Conservation (phyloP, 2,797 vertebrate genomes). For the Phrynocephalus guinanensis region DNA sequence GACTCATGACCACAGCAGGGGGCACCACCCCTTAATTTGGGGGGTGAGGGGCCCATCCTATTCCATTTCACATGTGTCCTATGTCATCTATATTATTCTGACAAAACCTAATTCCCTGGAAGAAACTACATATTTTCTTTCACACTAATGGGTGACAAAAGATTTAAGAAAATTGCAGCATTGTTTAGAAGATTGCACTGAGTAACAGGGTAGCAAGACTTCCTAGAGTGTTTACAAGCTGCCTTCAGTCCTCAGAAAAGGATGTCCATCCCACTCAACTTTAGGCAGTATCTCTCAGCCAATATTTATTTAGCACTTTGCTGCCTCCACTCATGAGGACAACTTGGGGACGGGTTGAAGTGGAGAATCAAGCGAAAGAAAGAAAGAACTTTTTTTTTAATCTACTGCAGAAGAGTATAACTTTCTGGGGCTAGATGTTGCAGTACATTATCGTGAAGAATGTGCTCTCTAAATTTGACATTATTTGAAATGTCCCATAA, state of each 20-base stretch:
- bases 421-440: constrained; percentile 38
- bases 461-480: constrained; percentile 23
- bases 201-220: not conserved
- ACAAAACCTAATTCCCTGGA: not conserved
- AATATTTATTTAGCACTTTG: too few relatives aligned
- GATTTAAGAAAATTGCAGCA: not conserved
- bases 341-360: not conserved
- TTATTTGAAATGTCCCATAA: constrained; percentile 46
- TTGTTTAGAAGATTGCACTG: not conserved
- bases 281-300: too few relatives aligned
- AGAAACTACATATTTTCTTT: not conserved
- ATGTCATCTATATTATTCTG: not conserved
- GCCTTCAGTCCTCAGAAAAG: too few relatives aligned
- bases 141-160: not conserved
- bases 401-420: constrained; percentile 39
- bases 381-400: not conserved
- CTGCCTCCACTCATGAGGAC: too few relatives aligned
- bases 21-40: not conserved
- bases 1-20: not conserved
- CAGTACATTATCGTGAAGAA: constrained; percentile 41
- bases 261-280: too few relatives aligned
- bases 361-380: not conserved
- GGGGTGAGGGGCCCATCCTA: too few relatives aligned
- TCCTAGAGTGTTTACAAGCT: too few relatives aligned
- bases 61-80: not conserved